Base-by-base conservation (phyloP, 2,888 invertebrate species). In the Caradrina clavipalpis region DNA sequence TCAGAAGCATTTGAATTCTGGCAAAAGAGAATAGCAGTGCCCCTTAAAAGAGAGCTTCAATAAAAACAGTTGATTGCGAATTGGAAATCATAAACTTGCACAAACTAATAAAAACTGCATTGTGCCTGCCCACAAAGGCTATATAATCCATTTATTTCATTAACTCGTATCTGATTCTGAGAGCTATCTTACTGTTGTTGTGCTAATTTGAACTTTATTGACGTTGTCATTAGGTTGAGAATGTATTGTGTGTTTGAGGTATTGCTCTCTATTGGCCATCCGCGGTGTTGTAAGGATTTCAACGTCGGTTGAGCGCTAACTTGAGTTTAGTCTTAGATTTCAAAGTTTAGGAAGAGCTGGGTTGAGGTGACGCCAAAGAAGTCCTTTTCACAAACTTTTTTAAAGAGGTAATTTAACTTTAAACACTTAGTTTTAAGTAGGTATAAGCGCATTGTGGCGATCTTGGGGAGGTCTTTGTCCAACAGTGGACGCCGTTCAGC, bases 101-200 rank as follows among this genome's bases (percentile, higher is more conserved):
- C 67, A 69, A 73, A 58, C 56, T 74, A 76, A 80, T 72, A 77
- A 84, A 83, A 84, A 76, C 76, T 75, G 73, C 69, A 78, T 78
- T 81, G 77, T 79, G 71, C 69, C 75, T 55, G 55, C 70, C 72
- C 60, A 86, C 85, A 85, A 85, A 85, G 78, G 85, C 71, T 80
- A 76, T 76, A 73, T 87, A 88, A 91, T 88, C 88, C 89, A 89
- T 90, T 90, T 87, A 88, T 85, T 87, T 86, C 85, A 87, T 87
- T 86, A 87, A 80, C 81, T 85, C 82, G 39, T 70, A 82, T 86
- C 82, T 70, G 79, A 78, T 78, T 82, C 56, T 69, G 39, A 42
- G 21, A 58, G 73, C 72, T 72, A 59, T 63, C 56, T 56, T 8
- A 15, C 0, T 57, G 1, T 8, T 55, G 31, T 8, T 49, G 13